A percentile compares a stretch with the other conserved stretches of the same genome.
phyloP scores from a whole-genome alignment of 2,797 vertebrate species.

The Scyliorhinus canicula region DNA sequence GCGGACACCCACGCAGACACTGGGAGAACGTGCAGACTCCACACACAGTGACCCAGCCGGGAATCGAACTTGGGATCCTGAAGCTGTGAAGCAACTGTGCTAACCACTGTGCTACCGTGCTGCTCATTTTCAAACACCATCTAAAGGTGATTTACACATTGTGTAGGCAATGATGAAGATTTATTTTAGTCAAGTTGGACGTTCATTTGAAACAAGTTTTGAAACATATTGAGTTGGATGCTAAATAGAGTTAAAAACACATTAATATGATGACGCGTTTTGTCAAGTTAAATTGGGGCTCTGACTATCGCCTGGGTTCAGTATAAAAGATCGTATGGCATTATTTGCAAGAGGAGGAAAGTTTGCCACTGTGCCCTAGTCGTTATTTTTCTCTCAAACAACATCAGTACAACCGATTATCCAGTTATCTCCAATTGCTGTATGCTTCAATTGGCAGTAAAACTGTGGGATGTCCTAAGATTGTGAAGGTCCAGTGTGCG shows the following conservation, averaged over 20 bases:
- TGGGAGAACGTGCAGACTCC: no score
- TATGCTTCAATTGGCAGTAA: background rate
- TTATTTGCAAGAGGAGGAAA: background rate
- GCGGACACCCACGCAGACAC: no score
- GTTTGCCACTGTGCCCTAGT: no score
- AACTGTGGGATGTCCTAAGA: background rate
- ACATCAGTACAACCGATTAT: background rate
- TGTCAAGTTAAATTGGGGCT: background rate
- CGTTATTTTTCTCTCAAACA: background rate
- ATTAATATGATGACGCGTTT: background rate
- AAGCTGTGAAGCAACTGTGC: no score
- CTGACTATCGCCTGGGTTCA: no score
- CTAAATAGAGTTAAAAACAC: background rate
- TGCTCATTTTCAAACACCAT: background rate
- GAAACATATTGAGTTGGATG: background rate
- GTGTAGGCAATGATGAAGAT: background rate
- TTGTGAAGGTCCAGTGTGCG: background rate
- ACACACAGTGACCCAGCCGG: no score
- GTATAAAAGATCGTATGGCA: background rate
- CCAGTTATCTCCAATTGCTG: background rate
- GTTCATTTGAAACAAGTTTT: background rate
- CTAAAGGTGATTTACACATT: background rate
- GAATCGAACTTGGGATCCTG: no score
- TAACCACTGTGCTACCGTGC: no score
- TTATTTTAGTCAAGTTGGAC: background rate